Percentiles rank a stretch among this genome's conserved stretches.
Conservation (phyloP, 2,888 invertebrate species). For the Ophraella communa region DNA sequence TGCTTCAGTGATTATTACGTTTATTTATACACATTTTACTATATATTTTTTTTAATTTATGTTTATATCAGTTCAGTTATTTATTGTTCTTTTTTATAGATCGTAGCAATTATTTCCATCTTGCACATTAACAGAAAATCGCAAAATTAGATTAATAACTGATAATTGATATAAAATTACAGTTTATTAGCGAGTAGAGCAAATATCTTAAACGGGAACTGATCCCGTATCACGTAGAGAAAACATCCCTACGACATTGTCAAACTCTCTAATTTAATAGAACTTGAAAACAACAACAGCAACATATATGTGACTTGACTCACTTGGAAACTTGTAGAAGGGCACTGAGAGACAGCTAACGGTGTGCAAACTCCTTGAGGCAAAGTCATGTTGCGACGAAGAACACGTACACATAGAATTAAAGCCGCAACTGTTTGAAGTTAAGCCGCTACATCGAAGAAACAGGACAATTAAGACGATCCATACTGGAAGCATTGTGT, state of each 20-base stretch:
- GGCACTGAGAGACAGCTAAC: slow-evolving; percentile 76
- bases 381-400: slow-evolving; percentile 62
- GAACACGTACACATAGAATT: slow-evolving; percentile 77
- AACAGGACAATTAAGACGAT: slow-evolving; percentile 49
- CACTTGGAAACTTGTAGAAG: slow-evolving; percentile 77
- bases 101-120: too few species aligned
- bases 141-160: too few species aligned
- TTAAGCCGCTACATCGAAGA: slow-evolving; percentile 48
- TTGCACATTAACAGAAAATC: too few species aligned
- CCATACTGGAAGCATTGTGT: slow-evolving; percentile 53
- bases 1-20: too few species aligned
- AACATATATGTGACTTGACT: slow-evolving; percentile 27
- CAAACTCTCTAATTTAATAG: background rate
- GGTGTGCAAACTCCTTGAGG: slow-evolving; percentile 54
- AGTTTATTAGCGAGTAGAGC: background rate
- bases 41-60: too few species aligned
- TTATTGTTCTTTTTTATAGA: too few species aligned
- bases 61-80: too few species aligned
- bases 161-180: too few species aligned
- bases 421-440: slow-evolving; percentile 64
- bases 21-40: too few species aligned
- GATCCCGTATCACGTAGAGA: background rate
- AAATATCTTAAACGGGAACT: background rate
- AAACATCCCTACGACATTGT: background rate
- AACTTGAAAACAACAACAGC: background rate